Conservation (phyloP, 2,113 vertebrate species). For the Poeciliopsis occidentalis region DNA sequence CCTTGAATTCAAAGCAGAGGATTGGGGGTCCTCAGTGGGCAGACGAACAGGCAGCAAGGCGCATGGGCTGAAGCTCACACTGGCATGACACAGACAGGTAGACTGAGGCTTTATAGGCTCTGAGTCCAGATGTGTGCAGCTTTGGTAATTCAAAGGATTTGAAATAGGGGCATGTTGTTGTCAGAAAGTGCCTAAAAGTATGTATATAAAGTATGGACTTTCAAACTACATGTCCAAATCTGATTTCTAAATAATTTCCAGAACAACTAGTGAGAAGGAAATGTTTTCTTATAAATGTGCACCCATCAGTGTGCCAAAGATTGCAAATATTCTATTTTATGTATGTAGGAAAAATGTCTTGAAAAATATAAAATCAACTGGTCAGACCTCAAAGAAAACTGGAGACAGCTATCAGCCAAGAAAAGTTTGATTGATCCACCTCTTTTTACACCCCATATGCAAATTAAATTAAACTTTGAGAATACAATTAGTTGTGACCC, state of each 20-base stretch:
- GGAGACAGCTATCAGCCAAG: not conserved
- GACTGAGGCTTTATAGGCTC: constrained; percentile 48
- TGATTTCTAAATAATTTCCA: not conserved
- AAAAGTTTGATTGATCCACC: not conserved
- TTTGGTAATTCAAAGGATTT: constrained; percentile 53
- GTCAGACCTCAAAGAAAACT: not conserved
- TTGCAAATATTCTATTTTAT: not conserved
- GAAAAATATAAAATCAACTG: not conserved
- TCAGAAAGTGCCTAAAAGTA: not conserved
- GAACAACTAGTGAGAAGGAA: not conserved
- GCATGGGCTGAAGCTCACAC: constrained; percentile 58
- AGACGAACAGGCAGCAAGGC: constrained; percentile 57
- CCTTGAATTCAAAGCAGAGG: constrained; percentile 85
- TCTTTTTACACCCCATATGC: not conserved
- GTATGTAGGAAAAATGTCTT: not conserved
- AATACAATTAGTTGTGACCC: too few species aligned
- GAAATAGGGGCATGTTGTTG: constrained; percentile 34
- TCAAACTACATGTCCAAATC: not conserved
- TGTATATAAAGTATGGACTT: too few species aligned
- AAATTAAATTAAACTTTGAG: not conserved
- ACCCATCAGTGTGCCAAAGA: not conserved
- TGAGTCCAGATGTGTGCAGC: constrained; percentile 38
- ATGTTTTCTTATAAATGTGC: not conserved
- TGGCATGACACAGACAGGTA: constrained; percentile 58
- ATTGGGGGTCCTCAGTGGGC: constrained; percentile 72